These are phyloP conservation scores for Crossaster papposus DNA, from an alignment of 53 echinoderm and acorn worm species.

Conservation along the genomic window DNA sequence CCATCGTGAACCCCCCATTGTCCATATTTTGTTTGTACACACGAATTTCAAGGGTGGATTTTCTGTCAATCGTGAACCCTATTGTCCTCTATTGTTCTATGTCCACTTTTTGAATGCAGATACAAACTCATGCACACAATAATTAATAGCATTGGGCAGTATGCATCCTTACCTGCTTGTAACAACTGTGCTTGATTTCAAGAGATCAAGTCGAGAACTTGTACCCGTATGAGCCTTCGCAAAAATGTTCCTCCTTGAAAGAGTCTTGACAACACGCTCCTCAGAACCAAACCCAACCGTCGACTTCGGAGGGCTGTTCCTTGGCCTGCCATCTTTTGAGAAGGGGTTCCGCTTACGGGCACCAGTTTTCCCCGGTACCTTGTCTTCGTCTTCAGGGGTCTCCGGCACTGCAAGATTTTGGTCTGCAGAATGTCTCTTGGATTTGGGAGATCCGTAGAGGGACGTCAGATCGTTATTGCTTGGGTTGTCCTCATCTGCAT, in stretches of 20 bases:
- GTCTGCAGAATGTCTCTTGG: slow-evolving; percentile 27
- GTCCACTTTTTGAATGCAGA: too few species aligned
- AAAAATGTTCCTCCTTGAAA: slow-evolving; percentile 49
- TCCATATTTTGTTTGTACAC: too few species aligned
- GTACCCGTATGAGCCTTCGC: slow-evolving; percentile 17
- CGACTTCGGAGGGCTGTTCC: neutral
- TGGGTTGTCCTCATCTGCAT: slow-evolving; percentile 31
- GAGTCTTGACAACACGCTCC: slow-evolving; percentile 21
- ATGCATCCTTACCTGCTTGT: slow-evolving; percentile 53
- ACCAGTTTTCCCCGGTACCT: slow-evolving; percentile 1
- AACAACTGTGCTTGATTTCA: slow-evolving; percentile 37
- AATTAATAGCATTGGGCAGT: too few species aligned
- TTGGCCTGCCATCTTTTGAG: slow-evolving; percentile 3
- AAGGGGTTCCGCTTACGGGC: slow-evolving; percentile 22
- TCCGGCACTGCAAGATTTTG: slow-evolving; percentile 37
- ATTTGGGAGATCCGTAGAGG: slow-evolving; percentile 32
- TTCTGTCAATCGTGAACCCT: too few species aligned
- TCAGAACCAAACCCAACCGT: slow-evolving; percentile 31
- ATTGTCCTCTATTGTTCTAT: too few species aligned
- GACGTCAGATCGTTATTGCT: slow-evolving; percentile 59
- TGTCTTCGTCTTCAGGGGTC: slow-evolving; percentile 51
- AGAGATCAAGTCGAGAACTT: neutral
- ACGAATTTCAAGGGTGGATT: too few species aligned
- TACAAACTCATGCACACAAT: too few species aligned
- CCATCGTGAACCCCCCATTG: too few species aligned